A percentile compares a stretch with the other conserved stretches of the same genome.
Evolutionary conservation across 2,888 invertebrate species (phyloP).

Genomic region (Steinernema carpocapsae): DNA sequence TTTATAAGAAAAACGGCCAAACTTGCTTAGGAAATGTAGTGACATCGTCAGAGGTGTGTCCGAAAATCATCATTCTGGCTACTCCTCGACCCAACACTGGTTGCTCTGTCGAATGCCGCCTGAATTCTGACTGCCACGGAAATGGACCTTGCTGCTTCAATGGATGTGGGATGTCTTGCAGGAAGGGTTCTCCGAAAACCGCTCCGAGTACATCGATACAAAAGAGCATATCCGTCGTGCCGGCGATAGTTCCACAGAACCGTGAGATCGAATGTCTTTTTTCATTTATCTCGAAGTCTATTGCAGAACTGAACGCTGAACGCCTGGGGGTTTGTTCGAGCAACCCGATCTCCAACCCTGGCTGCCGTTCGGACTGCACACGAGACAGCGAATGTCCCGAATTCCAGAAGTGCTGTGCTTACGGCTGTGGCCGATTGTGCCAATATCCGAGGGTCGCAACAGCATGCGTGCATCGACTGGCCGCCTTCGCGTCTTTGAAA

Average conservation of each 20-base stretch:
- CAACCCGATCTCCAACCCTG: slow-evolving; percentile 48
- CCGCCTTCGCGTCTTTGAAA: slow-evolving; percentile 33
- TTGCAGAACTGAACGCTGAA: slow-evolving; percentile 14
- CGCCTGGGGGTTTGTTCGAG: slow-evolving; percentile 45
- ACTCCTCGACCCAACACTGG: slow-evolving; percentile 1
- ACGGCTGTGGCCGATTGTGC: slow-evolving; percentile 53
- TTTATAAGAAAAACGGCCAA: no score
- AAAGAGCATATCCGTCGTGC: background rate
- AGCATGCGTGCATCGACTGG: slow-evolving; percentile 47
- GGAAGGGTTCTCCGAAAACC: background rate
- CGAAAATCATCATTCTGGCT: slow-evolving; percentile 39
- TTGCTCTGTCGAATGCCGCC: slow-evolving; percentile 44
- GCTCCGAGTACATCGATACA: background rate
- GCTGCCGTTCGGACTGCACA: slow-evolving; percentile 49
- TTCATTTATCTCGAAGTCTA: background rate
- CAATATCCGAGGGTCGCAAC: slow-evolving; percentile 43
- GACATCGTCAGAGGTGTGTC: slow-evolving; percentile 40
- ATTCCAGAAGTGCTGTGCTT: slow-evolving; percentile 54
- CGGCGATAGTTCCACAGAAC: slow-evolving; percentile 28
- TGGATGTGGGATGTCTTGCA: slow-evolving; percentile 59
- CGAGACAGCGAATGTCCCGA: slow-evolving; percentile 49
- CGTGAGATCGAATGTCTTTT: background rate
- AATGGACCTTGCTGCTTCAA: slow-evolving; percentile 60
- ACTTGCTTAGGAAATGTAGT: slow-evolving; percentile 36
- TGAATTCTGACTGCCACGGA: slow-evolving; percentile 50